Base-by-base conservation (phyloP, 2,888 invertebrate species). In the Lathronympha strigana region DNA sequence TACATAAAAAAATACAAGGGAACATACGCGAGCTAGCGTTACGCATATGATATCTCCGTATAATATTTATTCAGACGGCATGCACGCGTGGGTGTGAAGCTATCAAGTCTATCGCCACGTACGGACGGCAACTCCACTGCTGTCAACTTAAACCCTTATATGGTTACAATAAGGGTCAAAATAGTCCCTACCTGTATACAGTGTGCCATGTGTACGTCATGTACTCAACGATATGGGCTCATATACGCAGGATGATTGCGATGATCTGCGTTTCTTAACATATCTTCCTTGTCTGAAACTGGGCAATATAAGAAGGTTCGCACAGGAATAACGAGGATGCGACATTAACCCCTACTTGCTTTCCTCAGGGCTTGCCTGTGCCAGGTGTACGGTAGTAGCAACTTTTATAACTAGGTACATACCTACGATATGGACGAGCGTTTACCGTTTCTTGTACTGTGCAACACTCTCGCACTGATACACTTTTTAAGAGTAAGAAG, bases 41-140 rank as follows among this genome's bases (percentile, higher is more conserved):
- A 66, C 54, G 66, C 66, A 66, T 58, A 53, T 51, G 51, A 58
- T 61, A 66, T 54, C 47, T 38, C 54, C 54, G 60, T 47, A 66
- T 58, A 64, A 60, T 66, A 61, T 66, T 66, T 61, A 66, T 53
- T 64, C 67, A 63, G 54, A 54, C 53, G 31, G 57, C 53, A 55
- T 51, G 45, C 67, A 53, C 28, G 58, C 55, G 66, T 66, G 66
- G 64, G 68, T 53, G 64, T 61, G 54, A 66, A 58, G 58, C 57
- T 68, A 66, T 66, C 61, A 57, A 51, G 61, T 66, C 40, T 61
- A 57, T 64, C 50, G 45, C 57, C 50, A 57, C 33, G 61, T 64
- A 43, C 49, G 55, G 33, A 25, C 15, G 17, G 40, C 54, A 8
- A 53, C 47, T 31, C 15, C 25, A 21, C 28, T 19, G 43, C 2